Conservation (phyloP, 2,797 vertebrate species). For the Linurgus olivaceus region DNA sequence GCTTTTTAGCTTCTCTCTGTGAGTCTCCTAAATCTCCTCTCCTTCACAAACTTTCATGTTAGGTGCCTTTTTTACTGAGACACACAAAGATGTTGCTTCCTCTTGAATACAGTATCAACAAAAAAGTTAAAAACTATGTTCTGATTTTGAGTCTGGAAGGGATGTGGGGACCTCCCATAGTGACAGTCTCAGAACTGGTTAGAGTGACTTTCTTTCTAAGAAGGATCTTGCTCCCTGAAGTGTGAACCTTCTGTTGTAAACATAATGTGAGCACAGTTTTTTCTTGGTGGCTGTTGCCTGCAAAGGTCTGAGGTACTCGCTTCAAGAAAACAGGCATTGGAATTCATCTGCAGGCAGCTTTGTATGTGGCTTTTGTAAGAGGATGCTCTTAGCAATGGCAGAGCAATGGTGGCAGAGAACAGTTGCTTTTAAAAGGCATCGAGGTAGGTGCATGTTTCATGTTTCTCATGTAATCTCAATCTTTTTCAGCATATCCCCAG, state of each 20-base stretch:
- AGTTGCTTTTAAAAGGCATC: neutral
- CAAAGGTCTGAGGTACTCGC: neutral
- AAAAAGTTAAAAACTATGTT: neutral
- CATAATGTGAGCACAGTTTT: neutral
- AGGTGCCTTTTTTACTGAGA: neutral
- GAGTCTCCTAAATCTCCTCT: neutral
- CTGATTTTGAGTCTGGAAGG: neutral
- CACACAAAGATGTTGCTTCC: neutral
- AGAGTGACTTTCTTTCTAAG: neutral
- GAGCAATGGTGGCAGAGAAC: neutral
- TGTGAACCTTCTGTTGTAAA: neutral
- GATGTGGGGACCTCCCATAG: neutral
- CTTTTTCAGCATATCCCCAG: constrained; percentile 78
- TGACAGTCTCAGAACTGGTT: neutral
- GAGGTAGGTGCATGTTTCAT: neutral
- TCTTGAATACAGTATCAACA: neutral
- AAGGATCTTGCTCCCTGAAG: neutral
- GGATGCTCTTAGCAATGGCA: neutral
- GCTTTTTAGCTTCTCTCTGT: neutral
- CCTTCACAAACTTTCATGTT: neutral
- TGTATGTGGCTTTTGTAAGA: neutral
- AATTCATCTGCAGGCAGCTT: neutral
- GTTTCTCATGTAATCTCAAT: neutral
- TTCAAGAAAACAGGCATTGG: neutral
- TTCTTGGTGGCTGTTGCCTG: neutral